Percentiles rank a stretch among this genome's conserved stretches.
These are phyloP conservation scores for Lasioglossum albipes DNA, from an alignment of 1,140 invertebrate species.

Conservation along the genomic window DNA sequence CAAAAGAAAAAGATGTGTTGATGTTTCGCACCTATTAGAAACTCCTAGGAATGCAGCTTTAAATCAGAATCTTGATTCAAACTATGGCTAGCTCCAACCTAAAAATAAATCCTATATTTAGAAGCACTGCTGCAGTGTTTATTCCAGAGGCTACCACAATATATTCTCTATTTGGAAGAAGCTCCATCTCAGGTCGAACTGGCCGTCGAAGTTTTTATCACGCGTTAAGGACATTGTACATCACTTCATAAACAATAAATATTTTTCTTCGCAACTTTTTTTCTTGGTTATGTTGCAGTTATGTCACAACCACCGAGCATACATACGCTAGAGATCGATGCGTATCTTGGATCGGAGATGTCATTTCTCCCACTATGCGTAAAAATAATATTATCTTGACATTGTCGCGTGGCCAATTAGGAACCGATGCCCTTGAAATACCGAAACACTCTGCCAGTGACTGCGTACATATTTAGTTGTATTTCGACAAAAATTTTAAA, in stretches of 20 bases:
- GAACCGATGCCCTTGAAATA: background rate
- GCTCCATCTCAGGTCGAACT: slow-evolving; percentile 39
- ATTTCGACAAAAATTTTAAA: background rate
- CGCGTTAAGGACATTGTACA: slow-evolving; percentile 39
- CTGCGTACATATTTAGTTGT: too few species aligned
- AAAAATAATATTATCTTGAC: background rate
- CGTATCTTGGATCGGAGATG: background rate
- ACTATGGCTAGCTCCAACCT: slow-evolving; percentile 71
- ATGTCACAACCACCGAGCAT: slow-evolving; percentile 39
- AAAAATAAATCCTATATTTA: slow-evolving; percentile 77
- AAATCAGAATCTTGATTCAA: slow-evolving; percentile 61
- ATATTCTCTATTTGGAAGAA: slow-evolving; percentile 44
- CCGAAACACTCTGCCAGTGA: background rate
- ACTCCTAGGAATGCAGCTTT: slow-evolving; percentile 64
- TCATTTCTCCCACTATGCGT: background rate
- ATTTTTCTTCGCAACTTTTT: slow-evolving; percentile 50
- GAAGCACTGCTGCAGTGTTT: slow-evolving; percentile 53
- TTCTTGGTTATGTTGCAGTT: slow-evolving; percentile 53
- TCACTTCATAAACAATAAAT: slow-evolving; percentile 58
- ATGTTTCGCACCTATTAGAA: slow-evolving; percentile 53
- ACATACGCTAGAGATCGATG: slow-evolving; percentile 14
- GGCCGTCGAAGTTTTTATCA: slow-evolving; percentile 16
- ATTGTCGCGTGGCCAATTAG: background rate
- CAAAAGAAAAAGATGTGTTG: slow-evolving; percentile 7
- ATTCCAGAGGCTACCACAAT: slow-evolving; percentile 50